phyloP scores from a whole-genome alignment of 1,140 invertebrate species.

The Nasonia giraulti region DNA sequence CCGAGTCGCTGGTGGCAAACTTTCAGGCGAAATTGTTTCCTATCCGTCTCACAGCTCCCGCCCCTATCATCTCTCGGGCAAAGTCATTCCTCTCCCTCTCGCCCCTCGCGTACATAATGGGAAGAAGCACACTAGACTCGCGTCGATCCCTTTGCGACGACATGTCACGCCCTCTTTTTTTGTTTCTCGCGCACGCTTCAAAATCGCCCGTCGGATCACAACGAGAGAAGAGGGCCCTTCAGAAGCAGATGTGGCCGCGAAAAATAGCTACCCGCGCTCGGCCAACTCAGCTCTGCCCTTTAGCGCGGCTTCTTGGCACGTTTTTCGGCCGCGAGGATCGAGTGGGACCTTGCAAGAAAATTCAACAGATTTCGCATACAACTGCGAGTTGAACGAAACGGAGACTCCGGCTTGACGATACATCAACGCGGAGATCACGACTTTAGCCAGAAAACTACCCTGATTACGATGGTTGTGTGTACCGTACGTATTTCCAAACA shows the following conservation, averaged over 20 bases:
- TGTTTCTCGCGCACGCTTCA: not conserved
- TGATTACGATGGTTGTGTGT: too few relatives aligned
- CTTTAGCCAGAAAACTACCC: too few relatives aligned
- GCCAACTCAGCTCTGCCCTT: not conserved
- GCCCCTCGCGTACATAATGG: not conserved
- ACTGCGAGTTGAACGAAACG: too few relatives aligned
- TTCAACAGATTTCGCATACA: too few relatives aligned
- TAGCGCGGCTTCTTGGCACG: not conserved
- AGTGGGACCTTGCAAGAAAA: too few relatives aligned
- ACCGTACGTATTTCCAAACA: too few relatives aligned
- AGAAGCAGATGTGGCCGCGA: conserved; percentile 16
- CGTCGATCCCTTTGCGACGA: not conserved
- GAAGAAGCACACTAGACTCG: not conserved
- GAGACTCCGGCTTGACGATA: too few relatives aligned
- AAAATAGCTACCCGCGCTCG: not conserved
- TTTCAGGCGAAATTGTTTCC: not conserved
- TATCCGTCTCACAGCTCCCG: not conserved
- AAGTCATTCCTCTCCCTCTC: not conserved
- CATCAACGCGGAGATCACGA: too few relatives aligned
- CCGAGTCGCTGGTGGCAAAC: not conserved
- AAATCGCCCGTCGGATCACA: not conserved
- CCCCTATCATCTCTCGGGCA: not conserved
- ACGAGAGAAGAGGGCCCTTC: not conserved
- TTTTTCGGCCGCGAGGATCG: too few relatives aligned
- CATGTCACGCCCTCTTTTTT: conserved; percentile 11